Evolutionary conservation across 2,113 vertebrate species (phyloP), one percentile per base, ranked within the genome.

Genomic region (Alligator sinensis): DNA sequence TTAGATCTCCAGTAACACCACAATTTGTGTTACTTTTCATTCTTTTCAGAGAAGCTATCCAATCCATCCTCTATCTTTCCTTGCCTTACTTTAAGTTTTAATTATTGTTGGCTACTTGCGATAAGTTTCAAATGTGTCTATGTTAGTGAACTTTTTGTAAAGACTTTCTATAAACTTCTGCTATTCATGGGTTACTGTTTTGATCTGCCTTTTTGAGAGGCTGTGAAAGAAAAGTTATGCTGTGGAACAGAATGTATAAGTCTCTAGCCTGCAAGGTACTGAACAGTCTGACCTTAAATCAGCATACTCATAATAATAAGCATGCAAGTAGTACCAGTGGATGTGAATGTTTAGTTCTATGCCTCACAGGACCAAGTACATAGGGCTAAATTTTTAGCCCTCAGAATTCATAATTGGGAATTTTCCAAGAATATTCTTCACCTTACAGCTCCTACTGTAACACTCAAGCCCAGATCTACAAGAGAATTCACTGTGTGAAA

Each of bases 21-120:
- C 1, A 4, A 15, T 3, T 18, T 38, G 59, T 47, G 68, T 84
- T 61, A n/a, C 19, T 3, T 0, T 3, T 3, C 0, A 1, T 22
- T 76, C 75, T 7, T 80, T 66, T 13, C 55, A 18, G 38, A 59
- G 30, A 9, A 38, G 19, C 47, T 86, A 60, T 22, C 22, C 15
- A n/a, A 9, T 22, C 12, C 70, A 74, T 38, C 12, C 70, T 74
- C 34, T 24, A 7, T 74, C 21, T 22, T 72, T 38, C 30, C 70
- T 22, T 6, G 22, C 34, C 70, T 74, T 14, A 22, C 34, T 47
- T 47, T 74, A 47, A 12, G 13, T 74, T 74, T 47, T 47, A 13
- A 25, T 70, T 34, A 19, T 89, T 78, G 28, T 63, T 77, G 22
- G 38, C 14, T 76, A 1, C 0, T 11, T 2, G 1, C 72, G 11